Conservation (phyloP, 2,888 invertebrate species). For the Linnaemya tessellans region DNA sequence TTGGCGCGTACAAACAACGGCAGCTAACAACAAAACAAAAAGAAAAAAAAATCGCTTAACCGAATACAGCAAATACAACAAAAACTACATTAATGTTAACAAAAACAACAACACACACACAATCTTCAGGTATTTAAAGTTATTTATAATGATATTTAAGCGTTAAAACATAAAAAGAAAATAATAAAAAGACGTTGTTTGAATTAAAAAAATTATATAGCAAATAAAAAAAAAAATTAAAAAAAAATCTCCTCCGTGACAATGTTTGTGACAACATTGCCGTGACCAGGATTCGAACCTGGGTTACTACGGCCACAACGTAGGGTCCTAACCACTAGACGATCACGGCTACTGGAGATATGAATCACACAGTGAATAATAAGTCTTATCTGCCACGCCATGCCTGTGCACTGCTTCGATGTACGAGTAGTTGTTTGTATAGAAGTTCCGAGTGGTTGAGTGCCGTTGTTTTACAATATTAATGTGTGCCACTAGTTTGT, state of each 20-base stretch:
- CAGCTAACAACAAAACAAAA: conserved; percentile 24
- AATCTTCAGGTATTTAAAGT: conserved; percentile 60
- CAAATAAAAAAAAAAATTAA: conserved; percentile 28
- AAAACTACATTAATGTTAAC: conserved; percentile 44
- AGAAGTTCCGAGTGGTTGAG: neutral
- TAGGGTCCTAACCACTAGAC: conserved; percentile 83
- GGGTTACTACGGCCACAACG: conserved; percentile 83
- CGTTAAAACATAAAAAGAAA: conserved; percentile 28
- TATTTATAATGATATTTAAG: conserved; percentile 59
- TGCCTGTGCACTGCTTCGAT: neutral
- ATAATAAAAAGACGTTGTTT: conserved; percentile 1
- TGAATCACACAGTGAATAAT: neutral
- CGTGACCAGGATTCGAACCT: conserved; percentile 83
- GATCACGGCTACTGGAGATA: conserved; percentile 80
- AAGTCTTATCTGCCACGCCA: neutral
- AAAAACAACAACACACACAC: conserved; percentile 8
- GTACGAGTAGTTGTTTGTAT: neutral
- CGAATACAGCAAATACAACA: conserved; percentile 46
- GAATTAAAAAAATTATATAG: conserved; percentile 4
- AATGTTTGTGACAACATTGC: conserved; percentile 73
- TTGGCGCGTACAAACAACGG: conserved; percentile 67
- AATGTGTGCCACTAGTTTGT: neutral
- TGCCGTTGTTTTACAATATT: neutral
- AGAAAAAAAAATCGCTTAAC: conserved; percentile 28
- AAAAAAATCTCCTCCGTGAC: conserved; percentile 70